phyloP scores from a whole-genome alignment of 2,888 invertebrate species.

The Aethes cnicana region DNA sequence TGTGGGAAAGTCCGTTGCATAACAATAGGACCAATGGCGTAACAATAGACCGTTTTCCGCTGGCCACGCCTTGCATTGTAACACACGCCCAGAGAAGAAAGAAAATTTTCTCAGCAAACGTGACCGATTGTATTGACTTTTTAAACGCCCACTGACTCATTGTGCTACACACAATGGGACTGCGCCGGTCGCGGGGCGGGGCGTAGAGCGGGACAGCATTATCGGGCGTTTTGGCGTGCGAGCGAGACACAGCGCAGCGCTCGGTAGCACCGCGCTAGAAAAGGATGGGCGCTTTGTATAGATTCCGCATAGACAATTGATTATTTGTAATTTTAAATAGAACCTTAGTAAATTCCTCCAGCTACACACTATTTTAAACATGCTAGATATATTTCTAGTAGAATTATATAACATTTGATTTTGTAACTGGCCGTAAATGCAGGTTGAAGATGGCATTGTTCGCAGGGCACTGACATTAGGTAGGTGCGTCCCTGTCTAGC shows the following conservation, averaged over 20 bases:
- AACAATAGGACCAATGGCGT: constrained; percentile 66
- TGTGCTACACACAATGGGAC: constrained; percentile 74
- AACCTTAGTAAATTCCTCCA: constrained; percentile 44
- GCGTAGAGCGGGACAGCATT: constrained; percentile 73
- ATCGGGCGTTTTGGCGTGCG: constrained; percentile 51
- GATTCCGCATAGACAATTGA: constrained; percentile 79
- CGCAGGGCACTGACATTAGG: constrained; percentile 80
- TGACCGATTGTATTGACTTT: constrained; percentile 80
- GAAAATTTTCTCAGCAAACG: constrained; percentile 78
- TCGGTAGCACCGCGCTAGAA: constrained; percentile 72
- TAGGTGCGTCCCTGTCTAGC: constrained; percentile 79
- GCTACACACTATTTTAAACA: constrained; percentile 26
- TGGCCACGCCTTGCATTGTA: constrained; percentile 78
- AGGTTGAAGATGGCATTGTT: constrained; percentile 74
- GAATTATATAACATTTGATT: constrained; percentile 40
- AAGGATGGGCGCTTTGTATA: constrained; percentile 80
- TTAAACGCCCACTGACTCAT: constrained; percentile 78
- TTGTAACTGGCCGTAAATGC: constrained; percentile 39
- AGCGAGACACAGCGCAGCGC: constrained; percentile 57
- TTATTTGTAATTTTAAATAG: constrained; percentile 61
- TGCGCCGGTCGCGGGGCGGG: constrained; percentile 68
- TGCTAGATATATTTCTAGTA: constrained; percentile 22
- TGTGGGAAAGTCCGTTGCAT: constrained; percentile 53
- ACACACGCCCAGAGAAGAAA: constrained; percentile 62
- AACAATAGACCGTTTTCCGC: constrained; percentile 73